These are phyloP conservation scores for Synanceia verrucosa DNA, from an alignment of 2,797 vertebrate genomes.

Conservation along the genomic window DNA sequence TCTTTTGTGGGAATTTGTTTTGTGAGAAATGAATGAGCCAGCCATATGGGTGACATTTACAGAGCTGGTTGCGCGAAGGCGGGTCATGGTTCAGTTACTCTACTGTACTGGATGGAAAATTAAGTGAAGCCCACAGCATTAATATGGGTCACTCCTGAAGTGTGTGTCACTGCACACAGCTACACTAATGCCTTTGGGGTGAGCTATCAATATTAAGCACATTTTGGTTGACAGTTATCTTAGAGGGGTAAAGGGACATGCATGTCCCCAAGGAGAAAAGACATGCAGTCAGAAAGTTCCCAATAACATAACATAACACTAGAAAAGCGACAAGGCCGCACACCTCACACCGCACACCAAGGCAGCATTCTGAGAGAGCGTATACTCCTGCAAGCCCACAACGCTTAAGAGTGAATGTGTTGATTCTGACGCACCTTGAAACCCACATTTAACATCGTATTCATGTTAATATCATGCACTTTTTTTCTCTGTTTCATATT, in stretches of 20 bases:
- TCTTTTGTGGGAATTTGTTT: slow-evolving; percentile 80
- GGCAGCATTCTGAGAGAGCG: no score
- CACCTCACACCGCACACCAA: no score
- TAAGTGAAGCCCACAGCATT: slow-evolving; percentile 69
- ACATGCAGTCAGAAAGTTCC: not conserved
- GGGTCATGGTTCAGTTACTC: slow-evolving; percentile 69
- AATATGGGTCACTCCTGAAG: slow-evolving; percentile 66
- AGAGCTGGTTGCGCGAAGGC: slow-evolving; percentile 62
- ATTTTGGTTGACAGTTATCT: slow-evolving; percentile 55
- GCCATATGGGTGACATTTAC: slow-evolving; percentile 77
- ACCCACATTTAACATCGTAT: no score
- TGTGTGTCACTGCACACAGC: slow-evolving; percentile 37
- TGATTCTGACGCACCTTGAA: no score
- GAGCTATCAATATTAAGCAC: slow-evolving; percentile 57
- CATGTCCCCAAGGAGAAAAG: not conserved
- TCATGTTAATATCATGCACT: no score
- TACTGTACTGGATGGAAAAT: slow-evolving; percentile 74
- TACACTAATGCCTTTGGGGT: slow-evolving; percentile 53
- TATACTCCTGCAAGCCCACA: no score
- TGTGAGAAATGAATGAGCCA: slow-evolving; percentile 73
- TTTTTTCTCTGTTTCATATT: no score
- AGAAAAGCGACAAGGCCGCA: no score
- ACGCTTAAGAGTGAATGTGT: no score
- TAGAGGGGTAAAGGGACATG: not conserved
- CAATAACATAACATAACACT: not conserved